A percentile compares a stretch with the other conserved stretches of the same genome.
phyloP scores from a whole-genome alignment of 2,797 vertebrate genomes.

The Pipistrellus nathusii region DNA sequence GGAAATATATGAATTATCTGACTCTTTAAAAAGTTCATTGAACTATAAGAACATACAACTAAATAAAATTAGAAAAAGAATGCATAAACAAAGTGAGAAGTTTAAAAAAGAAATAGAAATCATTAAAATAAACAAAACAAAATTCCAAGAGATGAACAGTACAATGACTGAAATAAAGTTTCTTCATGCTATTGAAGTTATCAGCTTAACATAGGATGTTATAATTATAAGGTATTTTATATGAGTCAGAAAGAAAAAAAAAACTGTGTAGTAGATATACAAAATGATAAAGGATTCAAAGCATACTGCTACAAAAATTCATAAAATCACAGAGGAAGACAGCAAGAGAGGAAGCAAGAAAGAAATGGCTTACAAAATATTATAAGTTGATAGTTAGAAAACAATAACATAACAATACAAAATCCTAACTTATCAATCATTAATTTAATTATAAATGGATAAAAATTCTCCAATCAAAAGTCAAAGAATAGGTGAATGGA shows the following conservation, averaged over 20 bases:
- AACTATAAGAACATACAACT: neutral
- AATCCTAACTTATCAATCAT: neutral
- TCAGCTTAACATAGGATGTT: neutral
- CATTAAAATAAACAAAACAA: neutral
- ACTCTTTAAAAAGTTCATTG: neutral
- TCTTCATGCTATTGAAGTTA: neutral
- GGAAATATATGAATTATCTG: neutral
- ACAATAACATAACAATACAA: neutral
- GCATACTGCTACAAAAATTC: neutral
- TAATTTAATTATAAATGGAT: conserved; percentile 22
- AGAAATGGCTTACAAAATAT: neutral
- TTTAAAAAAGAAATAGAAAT: neutral
- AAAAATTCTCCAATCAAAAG: neutral
- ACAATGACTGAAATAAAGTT: neutral
- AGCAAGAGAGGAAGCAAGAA: neutral
- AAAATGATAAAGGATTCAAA: neutral
- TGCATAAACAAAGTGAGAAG: neutral
- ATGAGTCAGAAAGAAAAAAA: neutral
- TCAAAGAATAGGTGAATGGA: neutral
- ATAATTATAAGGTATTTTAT: neutral
- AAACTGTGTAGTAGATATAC: neutral
- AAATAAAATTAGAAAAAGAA: neutral
- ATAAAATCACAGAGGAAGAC: neutral
- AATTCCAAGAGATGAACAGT: neutral
- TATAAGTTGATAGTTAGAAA: neutral